Evolutionary conservation across 2,113 vertebrate genomes (phyloP).

Genomic region (human (Homo sapiens)): GRCh38 chr2:207133501-207134000

Average conservation of each 20-base stretch:
- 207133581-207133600: conserved; percentile 88
- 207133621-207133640: conserved; percentile 86
- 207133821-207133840: conserved; percentile 57
- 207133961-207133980: conserved; percentile 62
- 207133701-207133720: conserved; percentile 88
- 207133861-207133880: conserved; percentile 78
- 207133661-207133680: conserved; percentile 87
- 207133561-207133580: conserved; percentile 85
- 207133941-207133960: conserved; percentile 74
- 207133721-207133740: conserved; percentile 83
- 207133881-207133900: conserved; percentile 74
- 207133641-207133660: conserved; percentile 90
- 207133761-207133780: conserved; percentile 83
- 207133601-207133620: conserved; percentile 85
- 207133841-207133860: conserved; percentile 68
- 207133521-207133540: conserved; percentile 72
- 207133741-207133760: neutral
- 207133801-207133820: conserved; percentile 71
- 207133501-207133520: conserved; percentile 75
- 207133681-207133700: conserved; percentile 89
- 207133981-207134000: neutral
- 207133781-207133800: conserved; percentile 77
- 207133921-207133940: conserved; percentile 73
- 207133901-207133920: conserved; percentile 81
- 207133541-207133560: conserved; percentile 81